Percentiles rank a stretch among this genome's conserved stretches.
Conservation (phyloP, 2,797 vertebrate species). For the Pristis pectinata region DNA sequence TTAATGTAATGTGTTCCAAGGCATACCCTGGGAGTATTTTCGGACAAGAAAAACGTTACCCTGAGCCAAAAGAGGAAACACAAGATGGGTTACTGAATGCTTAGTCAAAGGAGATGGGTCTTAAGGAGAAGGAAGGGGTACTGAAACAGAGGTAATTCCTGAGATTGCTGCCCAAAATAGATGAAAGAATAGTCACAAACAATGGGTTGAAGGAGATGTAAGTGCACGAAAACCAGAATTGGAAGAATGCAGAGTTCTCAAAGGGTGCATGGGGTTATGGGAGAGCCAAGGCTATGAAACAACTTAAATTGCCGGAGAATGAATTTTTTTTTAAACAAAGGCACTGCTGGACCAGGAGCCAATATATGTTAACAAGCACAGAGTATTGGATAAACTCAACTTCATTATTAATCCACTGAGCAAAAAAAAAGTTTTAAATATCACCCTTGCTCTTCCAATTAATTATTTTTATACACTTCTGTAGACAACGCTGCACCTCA, state of each 20-base stretch:
- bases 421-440: background rate
- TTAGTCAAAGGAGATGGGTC: background rate
- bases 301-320: background rate
- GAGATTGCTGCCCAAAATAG: background rate
- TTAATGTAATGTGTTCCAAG: background rate
- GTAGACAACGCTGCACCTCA: background rate
- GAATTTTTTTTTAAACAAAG: background rate
- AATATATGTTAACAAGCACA: background rate
- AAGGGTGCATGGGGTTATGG: background rate
- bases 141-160: background rate
- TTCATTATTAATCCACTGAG: background rate
- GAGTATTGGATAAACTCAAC: background rate
- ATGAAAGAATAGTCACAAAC: background rate
- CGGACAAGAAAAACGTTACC: background rate
- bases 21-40: background rate
- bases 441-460: background rate
- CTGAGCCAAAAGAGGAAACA: background rate
- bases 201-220: background rate
- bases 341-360: background rate
- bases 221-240: background rate
- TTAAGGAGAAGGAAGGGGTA: background rate
- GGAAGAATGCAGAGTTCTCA: background rate
- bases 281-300: background rate
- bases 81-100: background rate
- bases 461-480: background rate